phyloP scores from a whole-genome alignment of 2,888 invertebrate genomes.

The Nycteola revayana region DNA sequence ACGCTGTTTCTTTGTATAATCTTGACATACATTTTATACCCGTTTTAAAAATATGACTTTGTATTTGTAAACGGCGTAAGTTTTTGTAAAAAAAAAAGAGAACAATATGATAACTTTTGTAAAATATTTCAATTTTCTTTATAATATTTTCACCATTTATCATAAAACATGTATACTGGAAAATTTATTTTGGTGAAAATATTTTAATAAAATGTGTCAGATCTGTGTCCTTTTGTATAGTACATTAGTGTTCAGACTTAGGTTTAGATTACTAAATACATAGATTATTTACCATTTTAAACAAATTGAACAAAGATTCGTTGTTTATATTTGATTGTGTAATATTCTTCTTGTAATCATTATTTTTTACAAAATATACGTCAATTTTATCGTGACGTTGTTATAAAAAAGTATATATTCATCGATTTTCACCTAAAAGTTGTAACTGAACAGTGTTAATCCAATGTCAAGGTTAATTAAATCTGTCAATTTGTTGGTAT shows the following conservation, averaged over 20 bases:
- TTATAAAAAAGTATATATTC: too few species aligned
- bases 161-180: constrained; percentile 26
- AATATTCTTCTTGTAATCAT: too few species aligned
- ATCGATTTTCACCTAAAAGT: too few species aligned
- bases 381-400: too few species aligned
- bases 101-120: constrained; percentile 28
- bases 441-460: neutral
- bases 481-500: constrained; percentile 34
- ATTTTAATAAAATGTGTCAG: constrained; percentile 13
- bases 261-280: constrained; percentile 23
- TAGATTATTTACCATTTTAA: constrained; percentile 17
- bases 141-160: constrained; percentile 19
- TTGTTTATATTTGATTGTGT: too few species aligned
- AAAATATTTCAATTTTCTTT: constrained; percentile 12
- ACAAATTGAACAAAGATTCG: constrained; percentile 25
- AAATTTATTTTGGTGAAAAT: constrained; percentile 14
- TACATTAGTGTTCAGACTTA: constrained; percentile 31
- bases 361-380: too few species aligned
- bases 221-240: constrained; percentile 24
- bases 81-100: constrained; percentile 3
- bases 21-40: too few species aligned
- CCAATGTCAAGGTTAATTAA: neutral
- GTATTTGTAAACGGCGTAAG: too few species aligned
- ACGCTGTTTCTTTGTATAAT: too few species aligned
- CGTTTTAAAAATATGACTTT: too few species aligned